Conservation (phyloP, 2,888 invertebrate genomes). For the Pedicia rivosa region DNA sequence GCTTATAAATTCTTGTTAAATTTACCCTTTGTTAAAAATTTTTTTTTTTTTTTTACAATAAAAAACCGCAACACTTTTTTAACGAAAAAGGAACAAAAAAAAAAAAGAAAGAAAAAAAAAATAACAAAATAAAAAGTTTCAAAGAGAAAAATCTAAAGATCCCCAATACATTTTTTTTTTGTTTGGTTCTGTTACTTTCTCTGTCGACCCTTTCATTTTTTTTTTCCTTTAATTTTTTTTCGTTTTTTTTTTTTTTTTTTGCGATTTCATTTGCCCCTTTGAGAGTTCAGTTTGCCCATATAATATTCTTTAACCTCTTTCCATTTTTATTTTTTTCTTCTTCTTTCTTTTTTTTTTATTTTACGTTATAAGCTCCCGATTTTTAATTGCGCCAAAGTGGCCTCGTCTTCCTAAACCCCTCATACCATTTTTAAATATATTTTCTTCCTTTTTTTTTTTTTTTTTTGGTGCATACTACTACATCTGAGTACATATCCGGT, state of each 20-base stretch:
- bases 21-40: neutral
- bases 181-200: no score
- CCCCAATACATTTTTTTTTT: neutral
- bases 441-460: no score
- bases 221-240: neutral
- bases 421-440: no score
- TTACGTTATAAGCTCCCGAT: neutral
- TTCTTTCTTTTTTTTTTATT: no score
- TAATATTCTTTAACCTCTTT: no score
- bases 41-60: neutral
- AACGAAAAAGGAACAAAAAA: no score
- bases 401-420: neutral
- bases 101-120: no score
- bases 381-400: neutral
- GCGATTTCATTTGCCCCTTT: neutral
- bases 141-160: neutral
- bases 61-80: neutral
- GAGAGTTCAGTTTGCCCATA: no score
- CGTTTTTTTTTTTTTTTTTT: neutral
- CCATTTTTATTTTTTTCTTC: no score
- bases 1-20: no score
- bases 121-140: neutral
- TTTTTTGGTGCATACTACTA: no score
- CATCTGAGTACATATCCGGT: neutral
- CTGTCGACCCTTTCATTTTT: no score